These are phyloP conservation scores for Thymelicus acteon DNA, from an alignment of 2,888 invertebrate genomes.

Conservation along the genomic window DNA sequence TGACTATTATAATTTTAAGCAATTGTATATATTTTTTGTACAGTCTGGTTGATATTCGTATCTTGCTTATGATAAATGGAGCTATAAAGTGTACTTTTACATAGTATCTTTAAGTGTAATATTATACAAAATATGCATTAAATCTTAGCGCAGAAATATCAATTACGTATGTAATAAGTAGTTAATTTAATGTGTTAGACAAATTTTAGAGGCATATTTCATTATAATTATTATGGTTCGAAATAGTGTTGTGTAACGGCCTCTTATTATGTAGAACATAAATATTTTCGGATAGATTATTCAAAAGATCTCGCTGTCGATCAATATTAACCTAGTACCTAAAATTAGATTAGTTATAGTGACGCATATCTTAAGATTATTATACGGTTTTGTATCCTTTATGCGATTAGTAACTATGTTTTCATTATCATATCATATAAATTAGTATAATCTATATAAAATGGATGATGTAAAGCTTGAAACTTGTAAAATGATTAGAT, in stretches of 20 bases:
- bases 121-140: constrained; percentile 18
- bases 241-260: constrained; percentile 57
- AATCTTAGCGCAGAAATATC: constrained; percentile 41
- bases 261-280: constrained; percentile 59
- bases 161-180: constrained; percentile 39
- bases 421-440: constrained; percentile 29
- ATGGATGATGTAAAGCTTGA: constrained; percentile 35
- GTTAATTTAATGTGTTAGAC: constrained; percentile 36
- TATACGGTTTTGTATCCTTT: constrained; percentile 56
- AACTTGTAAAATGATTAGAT: constrained; percentile 30
- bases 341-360: constrained; percentile 31
- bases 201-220: constrained; percentile 40
- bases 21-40: constrained; percentile 73
- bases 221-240: constrained; percentile 40
- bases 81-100: constrained; percentile 58
- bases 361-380: constrained; percentile 30
- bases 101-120: constrained; percentile 40
- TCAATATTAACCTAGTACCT: constrained; percentile 37
- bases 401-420: constrained; percentile 38
- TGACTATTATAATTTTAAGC: constrained; percentile 46
- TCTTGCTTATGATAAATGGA: constrained; percentile 65
- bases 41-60: constrained; percentile 60
- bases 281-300: constrained; percentile 79
- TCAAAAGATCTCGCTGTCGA: constrained; percentile 54
- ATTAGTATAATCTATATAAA: constrained; percentile 34